Conservation (phyloP, 37 sponge, comb jelly and placozoan species). For the Cliona cf. orientalis region DNA sequence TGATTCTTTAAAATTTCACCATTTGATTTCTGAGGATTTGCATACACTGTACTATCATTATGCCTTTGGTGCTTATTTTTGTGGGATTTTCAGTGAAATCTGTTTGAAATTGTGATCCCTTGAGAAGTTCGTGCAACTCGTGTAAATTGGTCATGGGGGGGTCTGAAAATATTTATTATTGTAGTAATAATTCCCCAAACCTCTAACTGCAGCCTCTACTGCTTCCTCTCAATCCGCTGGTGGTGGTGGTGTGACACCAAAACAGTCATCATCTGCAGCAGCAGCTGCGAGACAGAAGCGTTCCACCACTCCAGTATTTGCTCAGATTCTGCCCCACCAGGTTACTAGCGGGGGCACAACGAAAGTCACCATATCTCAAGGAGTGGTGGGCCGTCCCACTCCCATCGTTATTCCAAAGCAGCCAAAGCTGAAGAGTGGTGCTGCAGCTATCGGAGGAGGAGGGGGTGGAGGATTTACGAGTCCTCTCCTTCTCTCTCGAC, state of each 20-base stretch:
- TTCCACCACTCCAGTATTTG: background rate
- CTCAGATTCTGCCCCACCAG: background rate
- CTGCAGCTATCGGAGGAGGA: too few species aligned
- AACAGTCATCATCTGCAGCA: background rate
- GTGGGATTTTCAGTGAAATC: too few species aligned
- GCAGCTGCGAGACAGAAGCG: background rate
- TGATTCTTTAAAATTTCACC: background rate
- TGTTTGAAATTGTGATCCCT: too few species aligned
- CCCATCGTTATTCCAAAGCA: background rate
- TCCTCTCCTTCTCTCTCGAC: background rate
- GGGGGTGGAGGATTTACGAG: constrained; percentile 1
- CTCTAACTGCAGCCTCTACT: too few species aligned
- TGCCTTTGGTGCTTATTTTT: too few species aligned
- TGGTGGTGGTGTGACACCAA: background rate
- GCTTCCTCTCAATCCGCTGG: too few species aligned
- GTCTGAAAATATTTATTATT: too few species aligned
- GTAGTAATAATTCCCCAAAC: too few species aligned
- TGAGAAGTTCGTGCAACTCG: too few species aligned
- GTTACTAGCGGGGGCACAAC: background rate
- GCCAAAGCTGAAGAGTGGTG: too few species aligned
- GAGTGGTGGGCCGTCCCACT: background rate
- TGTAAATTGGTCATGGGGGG: too few species aligned
- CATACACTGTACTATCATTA: too few species aligned
- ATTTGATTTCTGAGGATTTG: background rate
- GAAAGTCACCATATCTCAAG: background rate